Conservation (phyloP, 1,140 invertebrate genomes). For the Brachionus manjavacas region DNA sequence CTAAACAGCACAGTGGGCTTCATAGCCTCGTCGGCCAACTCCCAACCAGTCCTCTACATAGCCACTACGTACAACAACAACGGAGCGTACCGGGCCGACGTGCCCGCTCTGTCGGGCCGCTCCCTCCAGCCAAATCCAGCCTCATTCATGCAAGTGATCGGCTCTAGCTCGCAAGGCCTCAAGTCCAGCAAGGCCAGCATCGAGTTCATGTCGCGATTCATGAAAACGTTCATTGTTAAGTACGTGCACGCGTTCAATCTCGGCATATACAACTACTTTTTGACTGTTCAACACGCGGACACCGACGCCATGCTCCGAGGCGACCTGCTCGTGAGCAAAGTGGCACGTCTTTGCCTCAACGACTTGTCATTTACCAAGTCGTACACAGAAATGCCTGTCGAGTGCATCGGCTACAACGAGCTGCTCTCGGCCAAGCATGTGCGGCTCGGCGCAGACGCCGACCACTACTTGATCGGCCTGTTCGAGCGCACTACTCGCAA, state of each 20-base stretch:
- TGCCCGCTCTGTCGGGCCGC: conserved; percentile 18
- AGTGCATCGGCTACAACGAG: conserved; percentile 15
- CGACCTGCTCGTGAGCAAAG: background rate
- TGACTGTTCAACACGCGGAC: conserved; percentile 16
- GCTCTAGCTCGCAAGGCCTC: background rate
- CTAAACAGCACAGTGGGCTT: background rate
- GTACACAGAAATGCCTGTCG: conserved; percentile 18
- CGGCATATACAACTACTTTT: conserved; percentile 19
- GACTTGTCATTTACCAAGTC: conserved; percentile 27
- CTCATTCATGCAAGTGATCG: conserved; percentile 5
- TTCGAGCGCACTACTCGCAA: background rate
- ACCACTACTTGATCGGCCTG: background rate
- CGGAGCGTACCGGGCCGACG: conserved; percentile 1
- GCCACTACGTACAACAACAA: conserved; percentile 7
- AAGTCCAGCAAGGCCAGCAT: conserved; percentile 40
- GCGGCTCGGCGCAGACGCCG: too few relatives aligned
- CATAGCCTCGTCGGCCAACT: conserved; percentile 21
- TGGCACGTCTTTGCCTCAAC: conserved; percentile 4
- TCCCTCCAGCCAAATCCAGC: background rate
- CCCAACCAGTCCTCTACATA: background rate
- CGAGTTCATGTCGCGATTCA: conserved; percentile 14
- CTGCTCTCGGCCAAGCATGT: background rate
- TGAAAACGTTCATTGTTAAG: conserved; percentile 13
- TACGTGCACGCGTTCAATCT: conserved; percentile 21
- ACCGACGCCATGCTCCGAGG: background rate